Evolutionary conservation across 2,888 invertebrate genomes (phyloP).

Genomic region (Hedychridium roseum): DNA sequence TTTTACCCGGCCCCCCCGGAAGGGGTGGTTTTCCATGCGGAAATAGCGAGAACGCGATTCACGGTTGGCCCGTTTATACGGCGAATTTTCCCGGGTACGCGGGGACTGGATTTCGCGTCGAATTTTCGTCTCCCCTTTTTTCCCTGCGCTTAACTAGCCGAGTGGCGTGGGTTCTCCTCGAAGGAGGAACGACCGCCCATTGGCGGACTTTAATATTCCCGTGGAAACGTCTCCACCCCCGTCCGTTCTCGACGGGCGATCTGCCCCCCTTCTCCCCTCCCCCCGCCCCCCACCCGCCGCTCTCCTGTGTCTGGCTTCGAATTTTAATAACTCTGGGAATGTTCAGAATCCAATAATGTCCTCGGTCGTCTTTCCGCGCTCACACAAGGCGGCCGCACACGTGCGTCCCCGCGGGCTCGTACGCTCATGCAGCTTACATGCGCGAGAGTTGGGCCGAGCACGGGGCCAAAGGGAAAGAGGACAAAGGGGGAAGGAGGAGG

Average conservation of each 20-base stretch:
- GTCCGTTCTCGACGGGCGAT: conserved; percentile 29
- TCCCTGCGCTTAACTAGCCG: conserved; percentile 20
- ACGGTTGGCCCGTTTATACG: too few relatives aligned
- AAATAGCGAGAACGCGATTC: too few relatives aligned
- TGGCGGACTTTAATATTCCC: conserved; percentile 58
- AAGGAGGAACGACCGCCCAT: conserved; percentile 42
- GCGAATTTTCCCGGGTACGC: background rate
- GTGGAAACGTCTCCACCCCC: conserved; percentile 44
- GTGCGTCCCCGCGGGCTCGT: conserved; percentile 26
- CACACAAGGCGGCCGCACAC: conserved; percentile 17
- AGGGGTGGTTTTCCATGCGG: too few relatives aligned
- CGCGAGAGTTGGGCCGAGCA: background rate
- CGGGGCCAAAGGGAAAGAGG: background rate
- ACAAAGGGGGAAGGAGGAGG: background rate
- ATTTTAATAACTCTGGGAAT: conserved; percentile 63
- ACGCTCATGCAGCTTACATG: conserved; percentile 30
- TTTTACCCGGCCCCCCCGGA: too few relatives aligned
- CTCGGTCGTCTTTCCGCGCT: conserved; percentile 37
- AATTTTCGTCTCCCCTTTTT: conserved; percentile 14
- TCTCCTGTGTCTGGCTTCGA: conserved; percentile 56
- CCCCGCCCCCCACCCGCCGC: conserved; percentile 13
- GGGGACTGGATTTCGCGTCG: background rate
- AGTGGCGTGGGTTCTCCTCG: conserved; percentile 30
- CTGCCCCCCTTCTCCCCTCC: conserved; percentile 20
- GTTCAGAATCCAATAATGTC: conserved; percentile 63